phyloP scores from a whole-genome alignment of 2,888 invertebrate species.

The Drosophila sordidapex region DNA sequence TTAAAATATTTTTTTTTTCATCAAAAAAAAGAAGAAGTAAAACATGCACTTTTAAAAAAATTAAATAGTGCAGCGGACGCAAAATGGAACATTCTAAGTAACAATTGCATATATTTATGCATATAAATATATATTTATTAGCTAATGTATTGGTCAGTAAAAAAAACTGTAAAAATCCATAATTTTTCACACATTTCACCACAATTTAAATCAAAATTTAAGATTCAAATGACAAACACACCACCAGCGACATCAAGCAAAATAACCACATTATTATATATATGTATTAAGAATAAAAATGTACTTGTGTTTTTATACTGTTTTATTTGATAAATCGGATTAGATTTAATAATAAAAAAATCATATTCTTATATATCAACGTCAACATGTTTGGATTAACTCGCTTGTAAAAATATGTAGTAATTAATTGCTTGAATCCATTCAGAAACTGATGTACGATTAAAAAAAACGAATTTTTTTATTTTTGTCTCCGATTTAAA shows the following conservation, averaged over 20 bases:
- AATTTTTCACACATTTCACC: slow-evolving; percentile 26
- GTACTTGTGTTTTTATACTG: not conserved
- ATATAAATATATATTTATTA: slow-evolving; percentile 54
- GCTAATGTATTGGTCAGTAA: slow-evolving; percentile 47
- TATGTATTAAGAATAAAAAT: not conserved
- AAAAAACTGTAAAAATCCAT: slow-evolving; percentile 19
- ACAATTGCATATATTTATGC: slow-evolving; percentile 17
- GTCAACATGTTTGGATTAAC: not conserved
- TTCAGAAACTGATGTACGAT: not conserved
- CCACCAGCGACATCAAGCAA: not conserved
- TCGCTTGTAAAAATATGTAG: not conserved
- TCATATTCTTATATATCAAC: slow-evolving; percentile 1
- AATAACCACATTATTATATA: not conserved
- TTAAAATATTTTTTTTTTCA: slow-evolving; percentile 36
- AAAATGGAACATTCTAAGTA: slow-evolving; percentile 41
- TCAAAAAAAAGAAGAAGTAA: slow-evolving; percentile 11
- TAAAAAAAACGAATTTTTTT: not conserved
- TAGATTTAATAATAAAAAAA: not conserved
- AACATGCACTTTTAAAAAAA: slow-evolving; percentile 8
- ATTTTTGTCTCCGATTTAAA: not conserved
- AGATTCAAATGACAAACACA: slow-evolving; percentile 7
- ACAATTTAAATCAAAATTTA: slow-evolving; percentile 20
- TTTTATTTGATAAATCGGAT: slow-evolving; percentile 6
- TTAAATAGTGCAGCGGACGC: not conserved
- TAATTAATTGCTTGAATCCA: not conserved